Evolutionary conservation across 2,888 invertebrate genomes (phyloP), one percentile per base, ranked within the genome.

Genomic region (Drosophila gaucha): DNA sequence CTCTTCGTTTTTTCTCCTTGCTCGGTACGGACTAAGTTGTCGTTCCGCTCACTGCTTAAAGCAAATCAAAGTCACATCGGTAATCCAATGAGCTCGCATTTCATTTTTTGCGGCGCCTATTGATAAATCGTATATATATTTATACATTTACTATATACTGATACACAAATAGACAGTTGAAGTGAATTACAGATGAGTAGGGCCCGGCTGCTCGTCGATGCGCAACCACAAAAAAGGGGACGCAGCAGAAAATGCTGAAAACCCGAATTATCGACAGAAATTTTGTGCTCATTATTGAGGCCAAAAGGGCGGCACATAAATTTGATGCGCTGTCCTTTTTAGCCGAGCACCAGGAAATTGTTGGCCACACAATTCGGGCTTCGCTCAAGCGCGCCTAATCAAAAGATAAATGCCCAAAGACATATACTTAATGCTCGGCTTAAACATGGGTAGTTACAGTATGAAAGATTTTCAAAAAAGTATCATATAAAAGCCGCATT

Each of bases 131-230:
- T 62, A 55, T 41, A 57, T 26, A 39, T 35, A 51, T 54, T 33
- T 41, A 30, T 36, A 41, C n/a, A n/a, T n/a, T n/a, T n/a, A n/a
- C n/a, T n/a, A n/a, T n/a, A n/a, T n/a, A n/a, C n/a, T n/a, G n/a
- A n/a, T 46, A 38, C 20, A 16, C 12, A 44, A 28, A 44, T 38
- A 26, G 38, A 80, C 87, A 88, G 76, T 76, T 78, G 80, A 88
- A 85, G 88, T 88, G 89, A 85, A 88, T 88, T 71, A 66, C 76
- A 76, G 74, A 84, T 88, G 87, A 86, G 77, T 46, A 60, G 41
- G 60, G 65, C 52, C 28, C 26, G 20, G 16, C 47, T 52, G 75
- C 30, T 51, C 74, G 74, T 41, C 70, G 80, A 80, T 69, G 70
- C 86, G 80, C 59, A 70, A 28, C 73, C 55, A 54, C 71, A 78